Conservation (phyloP, 2,888 invertebrate species). For the Drosophila robusta region DNA sequence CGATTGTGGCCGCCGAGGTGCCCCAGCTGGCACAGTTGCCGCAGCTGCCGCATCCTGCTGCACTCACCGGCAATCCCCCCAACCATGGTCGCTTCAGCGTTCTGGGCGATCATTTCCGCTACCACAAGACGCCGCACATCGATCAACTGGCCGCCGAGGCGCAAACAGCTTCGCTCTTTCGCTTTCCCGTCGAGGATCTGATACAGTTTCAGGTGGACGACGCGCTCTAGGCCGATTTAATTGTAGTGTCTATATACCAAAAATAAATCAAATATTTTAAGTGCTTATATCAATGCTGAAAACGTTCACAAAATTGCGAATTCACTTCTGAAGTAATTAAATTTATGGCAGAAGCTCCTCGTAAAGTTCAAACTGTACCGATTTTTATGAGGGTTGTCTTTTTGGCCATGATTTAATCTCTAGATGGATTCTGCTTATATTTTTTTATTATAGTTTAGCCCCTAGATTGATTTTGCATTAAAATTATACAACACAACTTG, state of each 20-base stretch:
- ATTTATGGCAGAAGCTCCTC: too few species aligned
- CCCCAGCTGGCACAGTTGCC: conserved; percentile 68
- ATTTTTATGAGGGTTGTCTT: too few species aligned
- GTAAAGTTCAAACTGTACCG: too few species aligned
- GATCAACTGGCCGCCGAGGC: conserved; percentile 82
- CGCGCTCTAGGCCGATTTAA: conserved; percentile 68
- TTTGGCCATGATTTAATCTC: too few species aligned
- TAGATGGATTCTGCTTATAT: too few species aligned
- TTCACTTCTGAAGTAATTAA: too few species aligned
- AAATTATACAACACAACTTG: background rate
- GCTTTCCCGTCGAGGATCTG: conserved; percentile 84
- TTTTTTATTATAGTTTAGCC: background rate
- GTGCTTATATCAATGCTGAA: too few species aligned
- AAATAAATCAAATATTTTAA: conserved; percentile 26
- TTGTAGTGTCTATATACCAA: conserved; percentile 20
- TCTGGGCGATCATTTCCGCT: conserved; percentile 58
- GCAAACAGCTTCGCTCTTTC: conserved; percentile 81
- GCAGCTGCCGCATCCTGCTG: conserved; percentile 62
- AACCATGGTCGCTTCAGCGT: conserved; percentile 40
- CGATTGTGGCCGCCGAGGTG: conserved; percentile 78
- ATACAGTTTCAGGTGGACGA: conserved; percentile 84
- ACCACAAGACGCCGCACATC: conserved; percentile 62
- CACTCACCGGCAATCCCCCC: conserved; percentile 56
- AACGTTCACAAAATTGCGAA: too few species aligned
- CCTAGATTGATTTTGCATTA: background rate